Evolutionary conservation across 2,888 invertebrate species (phyloP).

Genomic region (Tinea trinotella): DNA sequence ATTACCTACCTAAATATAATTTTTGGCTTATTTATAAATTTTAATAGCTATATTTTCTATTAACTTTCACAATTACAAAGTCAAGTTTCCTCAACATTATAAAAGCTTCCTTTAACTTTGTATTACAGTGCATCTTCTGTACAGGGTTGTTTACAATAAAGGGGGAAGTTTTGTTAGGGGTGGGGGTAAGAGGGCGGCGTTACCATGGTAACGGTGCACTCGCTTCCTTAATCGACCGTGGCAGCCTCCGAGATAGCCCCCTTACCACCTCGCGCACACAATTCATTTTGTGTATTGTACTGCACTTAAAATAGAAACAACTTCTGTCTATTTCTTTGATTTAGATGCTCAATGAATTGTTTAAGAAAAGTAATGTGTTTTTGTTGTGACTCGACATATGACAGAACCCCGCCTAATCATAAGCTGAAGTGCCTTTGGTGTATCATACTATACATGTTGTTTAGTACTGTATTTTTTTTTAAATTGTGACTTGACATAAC

Average conservation of each 20-base stretch:
- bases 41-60: too few species aligned
- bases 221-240: constrained; percentile 72
- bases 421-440: too few species aligned
- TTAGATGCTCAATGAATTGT: too few species aligned
- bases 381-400: too few species aligned
- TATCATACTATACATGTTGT: too few species aligned
- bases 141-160: constrained; percentile 53
- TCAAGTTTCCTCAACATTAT: background rate
- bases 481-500: too few species aligned
- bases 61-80: constrained; percentile 5
- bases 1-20: too few species aligned
- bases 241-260: constrained; percentile 41
- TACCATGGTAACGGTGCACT: constrained; percentile 67
- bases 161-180: constrained; percentile 28
- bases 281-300: constrained; percentile 63
- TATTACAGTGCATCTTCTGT: constrained; percentile 7
- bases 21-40: too few species aligned
- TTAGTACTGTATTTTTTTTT: too few species aligned
- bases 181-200: constrained; percentile 67
- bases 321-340: background rate
- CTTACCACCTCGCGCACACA: constrained; percentile 33
- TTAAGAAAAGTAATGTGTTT: too few species aligned
- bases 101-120: background rate
- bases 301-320: constrained; percentile 35
- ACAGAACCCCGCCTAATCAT: too few species aligned